Evolutionary conservation across 2,113 vertebrate species (phyloP).

Genomic region (Thryonomys swinderianus): DNA sequence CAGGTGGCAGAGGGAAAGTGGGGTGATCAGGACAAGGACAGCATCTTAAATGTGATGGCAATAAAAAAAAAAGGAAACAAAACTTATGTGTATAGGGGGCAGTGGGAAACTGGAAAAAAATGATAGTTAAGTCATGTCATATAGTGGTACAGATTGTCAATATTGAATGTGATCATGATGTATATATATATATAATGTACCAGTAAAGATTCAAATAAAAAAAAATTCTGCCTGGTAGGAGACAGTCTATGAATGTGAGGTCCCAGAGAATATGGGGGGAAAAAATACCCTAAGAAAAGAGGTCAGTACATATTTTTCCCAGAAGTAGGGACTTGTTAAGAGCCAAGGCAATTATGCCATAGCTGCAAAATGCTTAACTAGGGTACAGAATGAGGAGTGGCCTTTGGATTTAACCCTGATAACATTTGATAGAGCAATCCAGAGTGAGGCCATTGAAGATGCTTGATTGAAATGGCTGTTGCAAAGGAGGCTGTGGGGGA

Average conservation of each 20-base stretch:
- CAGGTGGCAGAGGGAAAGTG: neutral
- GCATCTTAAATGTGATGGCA: too few species aligned
- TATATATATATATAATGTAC: too few species aligned
- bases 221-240: neutral
- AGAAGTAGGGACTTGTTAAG: neutral
- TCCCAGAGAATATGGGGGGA: neutral
- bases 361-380: neutral
- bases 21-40: neutral
- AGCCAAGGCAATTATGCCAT: neutral
- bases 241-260: neutral
- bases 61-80: too few species aligned
- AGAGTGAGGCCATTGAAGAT: neutral
- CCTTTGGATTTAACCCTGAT: neutral
- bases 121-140: too few species aligned
- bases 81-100: too few species aligned
- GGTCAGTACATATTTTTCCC: neutral
- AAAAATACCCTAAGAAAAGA: neutral
- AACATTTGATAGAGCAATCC: neutral
- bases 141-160: too few species aligned
- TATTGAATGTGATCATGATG: too few species aligned
- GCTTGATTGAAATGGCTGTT: neutral
- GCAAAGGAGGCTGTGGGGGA: neutral
- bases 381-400: neutral
- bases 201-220: too few species aligned
- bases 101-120: too few species aligned